Evolutionary conservation across 2,113 vertebrate genomes (phyloP).

Genomic region (Brienomyrus brachyistius): DNA sequence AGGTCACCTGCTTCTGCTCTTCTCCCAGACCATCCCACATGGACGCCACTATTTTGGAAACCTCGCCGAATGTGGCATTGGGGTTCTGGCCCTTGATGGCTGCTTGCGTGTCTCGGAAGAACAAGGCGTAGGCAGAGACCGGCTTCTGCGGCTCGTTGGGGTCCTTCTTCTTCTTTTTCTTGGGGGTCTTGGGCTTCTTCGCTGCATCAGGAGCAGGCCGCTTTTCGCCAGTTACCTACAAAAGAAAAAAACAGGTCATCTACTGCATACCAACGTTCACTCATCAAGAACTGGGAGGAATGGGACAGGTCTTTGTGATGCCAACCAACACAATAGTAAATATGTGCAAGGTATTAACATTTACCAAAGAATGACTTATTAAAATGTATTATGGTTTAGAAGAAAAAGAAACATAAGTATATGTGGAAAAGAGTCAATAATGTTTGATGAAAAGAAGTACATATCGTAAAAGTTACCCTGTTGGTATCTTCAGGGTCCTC

Average conservation of each 20-base stretch:
- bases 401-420: neutral
- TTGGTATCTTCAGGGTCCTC: conserved; percentile 87
- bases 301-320: neutral
- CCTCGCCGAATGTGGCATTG: conserved; percentile 95
- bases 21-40: conserved; percentile 99
- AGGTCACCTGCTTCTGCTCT: conserved; percentile 91
- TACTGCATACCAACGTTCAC: neutral
- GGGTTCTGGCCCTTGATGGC: conserved; percentile 99
- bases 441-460: neutral
- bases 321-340: neutral
- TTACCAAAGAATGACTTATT: neutral
- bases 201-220: conserved; percentile 87
- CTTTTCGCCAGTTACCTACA: conserved; percentile 84
- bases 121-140: conserved; percentile 93
- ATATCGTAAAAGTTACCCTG: conserved; percentile 62
- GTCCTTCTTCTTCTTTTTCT: conserved; percentile 99
- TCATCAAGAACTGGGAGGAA: neutral
- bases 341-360: neutral
- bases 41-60: conserved; percentile 98
- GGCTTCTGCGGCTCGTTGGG: conserved; percentile 98
- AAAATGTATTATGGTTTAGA: neutral
- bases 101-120: conserved; percentile 97
- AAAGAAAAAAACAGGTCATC: neutral
- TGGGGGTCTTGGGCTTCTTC: conserved; percentile 97
- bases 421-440: neutral